phyloP scores from a whole-genome alignment of 2,113 vertebrate genomes.

The Spea bombifrons region DNA sequence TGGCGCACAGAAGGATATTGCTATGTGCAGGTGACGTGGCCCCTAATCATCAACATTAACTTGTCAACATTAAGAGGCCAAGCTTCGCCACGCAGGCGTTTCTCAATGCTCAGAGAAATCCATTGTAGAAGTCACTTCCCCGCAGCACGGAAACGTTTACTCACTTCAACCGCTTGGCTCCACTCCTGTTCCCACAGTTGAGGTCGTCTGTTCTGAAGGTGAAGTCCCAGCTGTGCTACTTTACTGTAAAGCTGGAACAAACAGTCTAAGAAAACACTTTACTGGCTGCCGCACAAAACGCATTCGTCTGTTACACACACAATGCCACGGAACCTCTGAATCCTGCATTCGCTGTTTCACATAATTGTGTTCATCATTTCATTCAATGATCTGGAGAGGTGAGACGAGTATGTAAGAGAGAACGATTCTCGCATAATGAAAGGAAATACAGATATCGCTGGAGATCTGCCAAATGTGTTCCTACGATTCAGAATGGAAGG shows the following conservation, averaged over 20 bases:
- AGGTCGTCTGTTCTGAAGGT: neutral
- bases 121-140: neutral
- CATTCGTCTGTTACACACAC: slow-evolving; percentile 22
- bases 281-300: slow-evolving; percentile 23
- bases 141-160: slow-evolving; percentile 1
- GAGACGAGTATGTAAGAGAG: neutral
- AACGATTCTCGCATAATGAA: neutral
- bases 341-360: neutral
- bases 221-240: slow-evolving; percentile 25
- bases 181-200: neutral
- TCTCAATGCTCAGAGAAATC: neutral
- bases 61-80: neutral
- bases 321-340: neutral
- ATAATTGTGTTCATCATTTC: neutral
- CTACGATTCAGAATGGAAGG: too few species aligned
- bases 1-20: neutral
- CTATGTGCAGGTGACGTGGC: neutral
- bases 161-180: slow-evolving; percentile 16
- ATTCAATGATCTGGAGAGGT: slow-evolving; percentile 1
- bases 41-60: neutral
- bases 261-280: slow-evolving; percentile 5
- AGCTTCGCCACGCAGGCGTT: neutral
- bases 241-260: slow-evolving; percentile 11
- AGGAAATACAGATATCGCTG: too few species aligned
- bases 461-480: too few species aligned